Evolutionary conservation across 2,888 invertebrate species (phyloP).

Genomic region (Leuctra nigra): DNA sequence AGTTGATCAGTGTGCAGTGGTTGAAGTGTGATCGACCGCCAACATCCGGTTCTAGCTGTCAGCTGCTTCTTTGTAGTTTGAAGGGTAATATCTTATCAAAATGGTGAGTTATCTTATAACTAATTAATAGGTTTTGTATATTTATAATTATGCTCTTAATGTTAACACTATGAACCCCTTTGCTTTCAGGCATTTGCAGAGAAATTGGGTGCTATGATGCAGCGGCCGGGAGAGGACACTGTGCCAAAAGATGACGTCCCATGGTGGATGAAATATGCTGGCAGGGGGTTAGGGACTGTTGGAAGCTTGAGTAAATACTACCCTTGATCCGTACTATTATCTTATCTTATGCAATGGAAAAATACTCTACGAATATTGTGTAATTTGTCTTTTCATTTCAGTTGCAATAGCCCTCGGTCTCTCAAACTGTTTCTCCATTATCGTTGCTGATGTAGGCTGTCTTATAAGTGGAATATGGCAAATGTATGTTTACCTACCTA

Average conservation of each 20-base stretch:
- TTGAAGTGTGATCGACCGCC: conserved; percentile 13
- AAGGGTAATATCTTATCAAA: conserved; percentile 1
- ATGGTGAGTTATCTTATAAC: conserved; percentile 12
- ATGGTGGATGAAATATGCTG: conserved; percentile 86
- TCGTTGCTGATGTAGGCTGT: conserved; percentile 55
- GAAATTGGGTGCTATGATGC: conserved; percentile 72
- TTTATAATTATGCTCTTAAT: too few relatives aligned
- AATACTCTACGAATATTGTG: conserved; percentile 19
- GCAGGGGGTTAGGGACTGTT: conserved; percentile 73
- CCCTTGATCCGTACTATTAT: conserved; percentile 28
- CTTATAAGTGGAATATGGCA: conserved; percentile 77
- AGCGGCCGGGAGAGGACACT: conserved; percentile 66
- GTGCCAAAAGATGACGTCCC: conserved; percentile 74
- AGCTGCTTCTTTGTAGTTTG: conserved; percentile 2
- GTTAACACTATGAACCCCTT: neutral
- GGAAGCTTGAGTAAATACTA: conserved; percentile 71
- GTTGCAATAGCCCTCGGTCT: conserved; percentile 80
- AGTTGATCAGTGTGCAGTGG: neutral
- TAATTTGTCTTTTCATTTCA: conserved; percentile 42
- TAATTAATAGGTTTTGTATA: too few relatives aligned
- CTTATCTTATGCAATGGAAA: neutral
- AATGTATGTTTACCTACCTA: conserved; percentile 48
- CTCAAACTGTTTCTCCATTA: conserved; percentile 62
- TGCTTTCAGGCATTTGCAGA: conserved; percentile 64
- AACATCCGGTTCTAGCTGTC: conserved; percentile 10